Evolutionary conservation across 2,888 invertebrate genomes (phyloP), one percentile per base, ranked within the genome.

Genomic region (Nymphalis c-album): DNA sequence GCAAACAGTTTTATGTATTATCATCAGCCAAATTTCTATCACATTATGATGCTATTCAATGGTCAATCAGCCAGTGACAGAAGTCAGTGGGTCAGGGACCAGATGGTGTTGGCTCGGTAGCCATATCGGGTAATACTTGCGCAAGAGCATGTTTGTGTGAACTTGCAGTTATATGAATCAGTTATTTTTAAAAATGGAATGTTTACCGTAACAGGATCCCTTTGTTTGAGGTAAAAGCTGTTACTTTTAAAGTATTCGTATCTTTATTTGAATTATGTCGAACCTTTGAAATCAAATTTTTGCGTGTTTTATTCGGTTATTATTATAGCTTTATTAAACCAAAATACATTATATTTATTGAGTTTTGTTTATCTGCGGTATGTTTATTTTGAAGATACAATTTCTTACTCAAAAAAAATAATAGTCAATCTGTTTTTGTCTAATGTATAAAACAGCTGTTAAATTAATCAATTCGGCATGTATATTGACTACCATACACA

Each of bases 71-170:
- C 51, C 40, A 57, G 59, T 61, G 69, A 67, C 72, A 63, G 70
- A 71, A 74, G 77, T 76, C 76, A 82, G 76, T 82, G 74, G 82
- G 83, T 83, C 84, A 80, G 40, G 73, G 77, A 68, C 74, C 80
- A 77, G 75, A 77, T 79, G 78, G 75, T 69, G 60, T 60, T 40
- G 51, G 7, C 13, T n/a, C 26, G 67, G 68, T 64, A 50, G 46
- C 81, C 80, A 75, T 80, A 80, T 80, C 72, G 71, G 79, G 78
- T 60, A 63, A 65, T 31, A 70, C 71, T 81, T 82, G 78, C 81
- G 80, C 73, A 83, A 80, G 73, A 79, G 73, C 72, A 71, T 31
- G 51, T 51, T 51, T 22, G 20, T 22, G 40, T 60, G 60, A 60
- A 65, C 73, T 70, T 68, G 51, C 46, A 60, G 63, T 64, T 67